Base-by-base conservation (phyloP, 2,888 invertebrate species). In the Choreutis nemorana region DNA sequence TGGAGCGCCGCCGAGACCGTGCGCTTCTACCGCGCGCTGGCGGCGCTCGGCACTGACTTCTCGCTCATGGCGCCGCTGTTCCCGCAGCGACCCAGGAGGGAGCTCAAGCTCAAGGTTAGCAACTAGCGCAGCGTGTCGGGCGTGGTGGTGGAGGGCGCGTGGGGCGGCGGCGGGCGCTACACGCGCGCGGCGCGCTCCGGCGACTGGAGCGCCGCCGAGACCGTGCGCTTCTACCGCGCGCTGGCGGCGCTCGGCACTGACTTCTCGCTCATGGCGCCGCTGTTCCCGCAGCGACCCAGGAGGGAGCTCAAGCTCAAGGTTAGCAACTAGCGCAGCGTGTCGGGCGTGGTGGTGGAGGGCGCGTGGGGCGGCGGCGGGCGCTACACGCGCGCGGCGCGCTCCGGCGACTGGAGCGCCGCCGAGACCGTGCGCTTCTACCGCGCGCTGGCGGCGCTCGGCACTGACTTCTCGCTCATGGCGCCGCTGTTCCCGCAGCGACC, bases 1-100 rank as follows among this genome's bases (percentile, higher is more conserved):
- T 94, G 94, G 94, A 68, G 72, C 6, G 80, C 84, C 20, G 81
- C 82, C 34, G 94, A 96, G 54, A 96, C 95, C 0, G 73, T 91
- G 8, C 87, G 89, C 41, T 97, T 97, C 70, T 97, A 95, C 68
- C 85, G 90, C 47, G 94, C 94, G 1, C 68, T 97, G 6, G 93
- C 91, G 44, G 88, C 89, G 5, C 83, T 96, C 27, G 97, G 97
- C 0, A 94, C 96, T 0, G 97, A 97, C 77, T 97, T 97, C 66
- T 86, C 91, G 3, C 68, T 95, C 29, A 96, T 97, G 91, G 82
- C 87, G 35, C 83, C 86, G 28, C 70, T 93, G 23, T 95, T 96
- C 70, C 89, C 92, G 0, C 84, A 85, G 23, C 81, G 96, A 34
- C 86, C 85, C 0, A 72, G 97, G 8, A 72, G 85, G 30, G 95